Conservation (phyloP, 2,888 invertebrate species). For the Harpagoxenus sublaevis region DNA sequence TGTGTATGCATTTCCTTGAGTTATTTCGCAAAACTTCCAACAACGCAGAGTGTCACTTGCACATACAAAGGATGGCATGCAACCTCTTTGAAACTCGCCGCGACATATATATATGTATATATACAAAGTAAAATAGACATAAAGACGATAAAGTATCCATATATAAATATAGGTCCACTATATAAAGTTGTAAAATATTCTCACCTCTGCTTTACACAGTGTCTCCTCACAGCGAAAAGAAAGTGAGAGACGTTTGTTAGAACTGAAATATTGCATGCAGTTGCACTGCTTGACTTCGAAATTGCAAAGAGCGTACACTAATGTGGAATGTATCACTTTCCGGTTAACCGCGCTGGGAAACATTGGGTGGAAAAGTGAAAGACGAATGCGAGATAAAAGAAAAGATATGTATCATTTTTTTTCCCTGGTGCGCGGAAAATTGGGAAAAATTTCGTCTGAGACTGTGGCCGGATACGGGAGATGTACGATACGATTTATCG, state of each 20-base stretch:
- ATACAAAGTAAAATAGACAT: conserved; percentile 20
- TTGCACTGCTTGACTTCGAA: conserved; percentile 6
- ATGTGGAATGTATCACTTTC: background rate
- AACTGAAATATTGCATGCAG: background rate
- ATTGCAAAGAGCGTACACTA: background rate
- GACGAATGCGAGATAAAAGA: background rate
- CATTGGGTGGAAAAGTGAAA: background rate
- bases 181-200: conserved; percentile 7
- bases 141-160: conserved; percentile 23
- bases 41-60: conserved; percentile 35
- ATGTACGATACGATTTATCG: conserved; percentile 63
- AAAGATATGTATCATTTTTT: background rate
- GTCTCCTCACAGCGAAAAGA: background rate
- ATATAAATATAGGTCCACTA: background rate
- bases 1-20: conserved; percentile 20
- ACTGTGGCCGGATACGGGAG: conserved; percentile 6
- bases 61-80: conserved; percentile 1
- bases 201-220: background rate
- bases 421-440: background rate
- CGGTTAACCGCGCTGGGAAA: background rate
- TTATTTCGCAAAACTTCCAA: conserved; percentile 52
- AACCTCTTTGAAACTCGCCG: conserved; percentile 2
- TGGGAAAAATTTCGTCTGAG: conserved; percentile 27
- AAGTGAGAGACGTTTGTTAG: background rate
- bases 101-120: background rate